phyloP scores from a whole-genome alignment of 2,113 vertebrate species.

The Accipiter virgatus region DNA sequence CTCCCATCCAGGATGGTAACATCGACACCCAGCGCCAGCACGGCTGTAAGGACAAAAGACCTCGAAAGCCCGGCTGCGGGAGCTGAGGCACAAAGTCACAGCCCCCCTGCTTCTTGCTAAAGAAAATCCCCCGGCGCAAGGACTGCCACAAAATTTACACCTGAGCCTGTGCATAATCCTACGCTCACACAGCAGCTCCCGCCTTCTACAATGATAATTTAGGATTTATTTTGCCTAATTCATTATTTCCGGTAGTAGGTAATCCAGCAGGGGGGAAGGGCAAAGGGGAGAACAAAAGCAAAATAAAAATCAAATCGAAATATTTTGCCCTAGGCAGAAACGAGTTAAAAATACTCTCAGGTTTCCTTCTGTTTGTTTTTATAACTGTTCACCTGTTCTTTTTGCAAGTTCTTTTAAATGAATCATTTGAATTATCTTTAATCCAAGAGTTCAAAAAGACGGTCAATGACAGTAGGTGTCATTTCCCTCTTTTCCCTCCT shows the following conservation, averaged over 20 bases:
- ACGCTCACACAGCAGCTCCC: not conserved
- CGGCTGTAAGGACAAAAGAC: not conserved
- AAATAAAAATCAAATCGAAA: not conserved
- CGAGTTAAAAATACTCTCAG: not conserved
- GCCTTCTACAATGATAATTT: not conserved
- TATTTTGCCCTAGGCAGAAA: not conserved
- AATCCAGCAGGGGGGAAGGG: not conserved
- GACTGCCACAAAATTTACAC: not conserved
- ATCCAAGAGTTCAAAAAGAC: not conserved
- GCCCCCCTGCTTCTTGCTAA: not conserved
- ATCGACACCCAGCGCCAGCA: not conserved
- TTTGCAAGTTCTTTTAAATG: not conserved
- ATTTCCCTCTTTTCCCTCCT: not conserved
- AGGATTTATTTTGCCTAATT: not conserved
- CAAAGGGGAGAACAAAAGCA: not conserved
- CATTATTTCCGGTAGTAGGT: not conserved
- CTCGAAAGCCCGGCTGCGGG: fast-evolving
- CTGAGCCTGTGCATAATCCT: not conserved
- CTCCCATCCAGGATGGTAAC: not conserved
- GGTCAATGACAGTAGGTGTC: not conserved
- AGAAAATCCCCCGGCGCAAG: not conserved
- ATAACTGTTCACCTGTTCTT: not conserved
- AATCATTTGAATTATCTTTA: not conserved
- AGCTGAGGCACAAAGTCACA: not conserved
- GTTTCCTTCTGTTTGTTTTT: conserved; percentile 11